A percentile compares a stretch with the other conserved stretches of the same genome.
phyloP scores from a whole-genome alignment of 92 coral and sea anemone species.

The Galaxea fascicularis region DNA sequence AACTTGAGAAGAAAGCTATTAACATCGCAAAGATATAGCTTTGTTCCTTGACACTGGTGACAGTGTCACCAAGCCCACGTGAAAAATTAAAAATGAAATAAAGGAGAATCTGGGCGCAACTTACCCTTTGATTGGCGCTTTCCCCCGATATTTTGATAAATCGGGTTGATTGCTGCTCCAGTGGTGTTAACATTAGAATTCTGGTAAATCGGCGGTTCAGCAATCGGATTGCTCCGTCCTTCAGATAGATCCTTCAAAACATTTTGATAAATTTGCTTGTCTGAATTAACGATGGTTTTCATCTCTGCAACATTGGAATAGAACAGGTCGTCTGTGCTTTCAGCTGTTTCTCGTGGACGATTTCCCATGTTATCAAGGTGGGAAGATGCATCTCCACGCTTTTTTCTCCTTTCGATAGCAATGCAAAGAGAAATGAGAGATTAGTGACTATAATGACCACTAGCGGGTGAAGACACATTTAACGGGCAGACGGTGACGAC shows the following conservation, averaged over 20 bases:
- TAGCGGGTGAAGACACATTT: neutral
- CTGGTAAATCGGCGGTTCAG: neutral
- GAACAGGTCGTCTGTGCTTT: neutral
- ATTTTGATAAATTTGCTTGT: neutral
- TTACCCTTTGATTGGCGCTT: neutral
- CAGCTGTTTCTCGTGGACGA: neutral
- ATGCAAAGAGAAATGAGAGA: neutral
- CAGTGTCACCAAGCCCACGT: neutral
- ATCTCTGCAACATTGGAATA: neutral
- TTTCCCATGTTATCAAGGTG: conserved; percentile 3
- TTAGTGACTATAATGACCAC: neutral
- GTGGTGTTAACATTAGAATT: neutral
- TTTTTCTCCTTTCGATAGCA: conserved; percentile 9
- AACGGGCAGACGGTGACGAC: conserved; percentile 68
- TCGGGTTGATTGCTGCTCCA: neutral
- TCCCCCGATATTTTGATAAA: neutral
- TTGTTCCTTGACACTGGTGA: neutral
- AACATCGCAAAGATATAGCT: no score
- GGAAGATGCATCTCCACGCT: neutral
- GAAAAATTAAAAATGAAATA: neutral
- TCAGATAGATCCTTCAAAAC: no score
- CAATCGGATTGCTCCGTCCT: neutral
- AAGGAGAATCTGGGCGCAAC: neutral
- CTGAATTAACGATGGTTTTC: neutral
- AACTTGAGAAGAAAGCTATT: no score